phyloP scores from a whole-genome alignment of 2,888 invertebrate species.

The Seira musarum region DNA sequence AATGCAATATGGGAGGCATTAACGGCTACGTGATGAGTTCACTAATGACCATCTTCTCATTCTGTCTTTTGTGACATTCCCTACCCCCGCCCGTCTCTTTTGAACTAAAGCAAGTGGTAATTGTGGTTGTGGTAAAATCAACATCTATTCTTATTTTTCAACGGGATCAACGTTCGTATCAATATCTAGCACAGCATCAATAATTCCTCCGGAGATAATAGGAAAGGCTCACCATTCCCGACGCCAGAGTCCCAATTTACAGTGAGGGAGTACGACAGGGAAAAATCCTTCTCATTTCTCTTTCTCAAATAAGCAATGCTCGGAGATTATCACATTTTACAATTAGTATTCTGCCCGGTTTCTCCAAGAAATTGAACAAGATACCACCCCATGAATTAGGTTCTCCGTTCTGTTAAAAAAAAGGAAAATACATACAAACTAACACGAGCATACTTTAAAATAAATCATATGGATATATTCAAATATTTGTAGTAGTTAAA shows the following conservation, averaged over 20 bases:
- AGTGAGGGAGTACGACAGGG: slow-evolving; percentile 11
- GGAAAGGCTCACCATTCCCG: no score
- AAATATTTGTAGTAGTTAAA: no score
- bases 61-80: background rate
- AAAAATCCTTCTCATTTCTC: slow-evolving; percentile 28
- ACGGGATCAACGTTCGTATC: background rate
- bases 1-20: slow-evolving; percentile 48
- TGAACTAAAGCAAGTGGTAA: no score
- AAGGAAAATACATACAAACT: no score
- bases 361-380: background rate
- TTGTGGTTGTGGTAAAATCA: background rate
- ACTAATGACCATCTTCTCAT: slow-evolving; percentile 36
- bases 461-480: no score
- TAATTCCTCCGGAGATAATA: background rate
- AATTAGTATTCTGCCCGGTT: slow-evolving; percentile 55
- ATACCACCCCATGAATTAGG: no score
- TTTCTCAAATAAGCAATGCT: slow-evolving; percentile 11
- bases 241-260: background rate
- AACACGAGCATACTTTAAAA: no score
- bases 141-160: slow-evolving; percentile 4
- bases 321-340: slow-evolving; percentile 53
- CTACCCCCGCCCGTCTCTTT: no score
- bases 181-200: background rate
- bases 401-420: no score
- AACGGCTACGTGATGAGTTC: slow-evolving; percentile 49